Evolutionary conservation across 1,140 invertebrate genomes (phyloP).

Genomic region (Phymastichus coffea): DNA sequence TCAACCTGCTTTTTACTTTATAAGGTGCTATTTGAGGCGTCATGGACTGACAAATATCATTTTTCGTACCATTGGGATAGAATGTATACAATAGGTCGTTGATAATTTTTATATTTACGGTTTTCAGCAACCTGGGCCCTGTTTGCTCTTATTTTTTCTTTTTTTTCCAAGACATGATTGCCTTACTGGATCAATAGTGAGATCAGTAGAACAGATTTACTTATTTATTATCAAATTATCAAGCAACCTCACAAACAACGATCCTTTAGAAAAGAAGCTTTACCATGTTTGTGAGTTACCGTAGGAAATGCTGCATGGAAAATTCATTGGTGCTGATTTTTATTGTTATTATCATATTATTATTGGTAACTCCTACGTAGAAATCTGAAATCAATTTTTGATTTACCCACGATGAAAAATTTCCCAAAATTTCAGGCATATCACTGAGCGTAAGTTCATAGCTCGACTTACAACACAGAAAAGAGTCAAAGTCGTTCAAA

Average conservation of each 20-base stretch:
- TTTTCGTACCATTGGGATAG: neutral
- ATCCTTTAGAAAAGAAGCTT: too few relatives aligned
- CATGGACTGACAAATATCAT: neutral
- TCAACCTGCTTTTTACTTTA: too few relatives aligned
- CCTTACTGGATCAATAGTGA: neutral
- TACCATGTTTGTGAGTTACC: too few relatives aligned
- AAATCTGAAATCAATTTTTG: neutral
- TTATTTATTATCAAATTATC: too few relatives aligned
- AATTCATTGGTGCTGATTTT: too few relatives aligned
- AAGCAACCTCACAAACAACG: too few relatives aligned
- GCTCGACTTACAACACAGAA: too few relatives aligned
- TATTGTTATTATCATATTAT: too few relatives aligned
- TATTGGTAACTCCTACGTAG: neutral
- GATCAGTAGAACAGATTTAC: too few relatives aligned
- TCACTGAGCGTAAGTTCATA: too few relatives aligned
- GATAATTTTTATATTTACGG: neutral
- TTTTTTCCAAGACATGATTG: neutral
- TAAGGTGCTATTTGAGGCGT: neutral
- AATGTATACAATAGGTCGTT: neutral
- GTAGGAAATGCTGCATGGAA: too few relatives aligned
- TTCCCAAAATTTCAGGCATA: neutral
- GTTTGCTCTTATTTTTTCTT: too few relatives aligned
- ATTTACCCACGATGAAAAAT: neutral
- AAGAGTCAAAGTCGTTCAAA: neutral
- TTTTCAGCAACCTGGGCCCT: neutral